Base-by-base conservation (phyloP, 2,113 vertebrate genomes). In the Ardeotis arabs region DNA sequence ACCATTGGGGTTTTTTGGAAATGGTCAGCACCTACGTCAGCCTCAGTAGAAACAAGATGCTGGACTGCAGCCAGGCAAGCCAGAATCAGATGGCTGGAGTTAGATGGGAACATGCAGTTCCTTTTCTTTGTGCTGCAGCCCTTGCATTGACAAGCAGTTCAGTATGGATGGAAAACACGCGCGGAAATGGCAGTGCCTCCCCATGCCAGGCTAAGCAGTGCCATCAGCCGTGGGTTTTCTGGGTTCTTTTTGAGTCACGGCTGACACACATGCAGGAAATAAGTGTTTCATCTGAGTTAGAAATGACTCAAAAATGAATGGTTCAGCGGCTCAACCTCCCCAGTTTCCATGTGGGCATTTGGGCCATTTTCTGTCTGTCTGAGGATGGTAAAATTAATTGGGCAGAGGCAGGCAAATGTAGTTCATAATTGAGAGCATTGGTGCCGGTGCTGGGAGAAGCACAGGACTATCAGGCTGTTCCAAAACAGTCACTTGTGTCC, bases 391-490 rank as follows among this genome's bases (percentile, higher is more conserved):
- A 59, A 75, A 20, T 60, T 12, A 52, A 29, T 39, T 31, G 53
- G 68, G 67, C 66, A 72, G 31, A 52, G 56, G 25, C 23, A 37
- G 58, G 27, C 3, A 3, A 81, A 37, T 37, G 50, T 45, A 28
- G 52, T n/a, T 82, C 17, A 13, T 31, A 67, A 17, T 0, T 22
- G 41, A 73, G 50, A 31, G 22, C 28, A 58, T 0, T 4, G 58
- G 27, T 13, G 66, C 28, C 28, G n/a, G 75, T 24, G 44, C 64
- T 91, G 81, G 41, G 52, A 75, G 66, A 39, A 76, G 62, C 23
- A 13, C 0, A 0, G 25, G 58, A 39, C 29, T 75, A 7, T 44
- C 1, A 4, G 21, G 35, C 14, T 83, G 6, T 27, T 85, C 50
- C 58, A 49, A 33, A 87, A 25, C 7, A 28, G 44, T 35, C 5